A percentile compares a stretch with the other conserved stretches of the same genome.
Evolutionary conservation across 1,140 invertebrate genomes (phyloP).

Genomic region (Papilio polyxenes): DNA sequence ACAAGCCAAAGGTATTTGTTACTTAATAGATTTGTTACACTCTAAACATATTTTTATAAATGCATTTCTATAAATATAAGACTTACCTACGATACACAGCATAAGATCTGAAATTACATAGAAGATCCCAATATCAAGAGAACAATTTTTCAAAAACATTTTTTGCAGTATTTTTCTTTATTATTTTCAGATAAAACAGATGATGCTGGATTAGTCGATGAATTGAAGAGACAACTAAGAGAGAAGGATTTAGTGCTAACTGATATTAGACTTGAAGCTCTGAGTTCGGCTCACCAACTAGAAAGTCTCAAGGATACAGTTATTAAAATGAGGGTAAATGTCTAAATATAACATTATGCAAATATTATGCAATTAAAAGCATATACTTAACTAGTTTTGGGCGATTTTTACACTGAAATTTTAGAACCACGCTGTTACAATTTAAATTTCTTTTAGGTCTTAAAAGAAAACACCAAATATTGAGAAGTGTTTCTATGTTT

Average conservation of each 20-base stretch:
- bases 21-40: not conserved
- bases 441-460: too few relatives aligned
- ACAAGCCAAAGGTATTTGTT: conserved; percentile 69
- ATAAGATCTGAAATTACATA: too few relatives aligned
- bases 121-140: too few relatives aligned
- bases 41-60: not conserved
- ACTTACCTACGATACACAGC: too few relatives aligned
- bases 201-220: conserved; percentile 85
- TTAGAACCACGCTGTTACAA: too few relatives aligned
- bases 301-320: conserved; percentile 98
- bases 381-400: too few relatives aligned
- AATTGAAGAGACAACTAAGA: conserved; percentile 94
- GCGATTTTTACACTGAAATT: too few relatives aligned
- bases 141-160: too few relatives aligned
- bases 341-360: not conserved
- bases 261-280: conserved; percentile 96
- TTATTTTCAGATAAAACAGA: conserved; percentile 69
- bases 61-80: not conserved
- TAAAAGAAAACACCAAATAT: too few relatives aligned
- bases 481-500: too few relatives aligned
- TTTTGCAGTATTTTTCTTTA: not conserved
- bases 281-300: conserved; percentile 97
- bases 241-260: conserved; percentile 98
- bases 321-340: conserved; percentile 94
- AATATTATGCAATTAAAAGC: not conserved